A percentile compares a stretch with the other conserved stretches of the same genome.
phyloP scores from a whole-genome alignment of 2,113 vertebrate genomes.

The Paedocypris sp. region DNA sequence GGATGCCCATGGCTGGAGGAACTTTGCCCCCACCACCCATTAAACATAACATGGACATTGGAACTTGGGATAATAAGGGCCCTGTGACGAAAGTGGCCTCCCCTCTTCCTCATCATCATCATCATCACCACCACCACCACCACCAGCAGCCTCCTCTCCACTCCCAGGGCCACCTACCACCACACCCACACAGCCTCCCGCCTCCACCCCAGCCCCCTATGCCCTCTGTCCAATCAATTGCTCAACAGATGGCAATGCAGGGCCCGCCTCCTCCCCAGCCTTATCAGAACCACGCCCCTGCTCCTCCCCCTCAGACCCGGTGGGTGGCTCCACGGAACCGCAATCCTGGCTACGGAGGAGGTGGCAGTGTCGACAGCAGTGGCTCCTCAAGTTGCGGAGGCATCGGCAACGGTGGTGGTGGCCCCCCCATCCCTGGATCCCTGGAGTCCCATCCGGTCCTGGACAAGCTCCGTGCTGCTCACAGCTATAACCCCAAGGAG shows the following conservation, averaged over 20 bases:
- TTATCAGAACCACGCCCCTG: constrained; percentile 68
- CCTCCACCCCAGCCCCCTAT: constrained; percentile 34
- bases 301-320: constrained; percentile 69
- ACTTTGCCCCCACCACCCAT: constrained; percentile 80
- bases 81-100: constrained; percentile 70
- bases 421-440: constrained; percentile 29
- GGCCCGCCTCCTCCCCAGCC: constrained; percentile 63
- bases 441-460: constrained; percentile 83
- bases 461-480: constrained; percentile 87
- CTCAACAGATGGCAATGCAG: constrained; percentile 72
- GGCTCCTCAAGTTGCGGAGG: constrained; percentile 54
- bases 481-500: constrained; percentile 95
- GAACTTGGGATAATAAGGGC: constrained; percentile 94
- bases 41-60: constrained; percentile 97
- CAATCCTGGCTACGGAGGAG: constrained; percentile 68
- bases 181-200: constrained; percentile 47
- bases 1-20: constrained; percentile 64
- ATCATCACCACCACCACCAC: constrained; percentile 61
- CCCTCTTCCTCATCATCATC: constrained; percentile 56
- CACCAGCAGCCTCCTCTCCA: constrained; percentile 54
- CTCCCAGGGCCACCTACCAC: constrained; percentile 46
- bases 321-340: constrained; percentile 91
- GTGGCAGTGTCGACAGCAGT: constrained; percentile 65
- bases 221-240: constrained; percentile 49
- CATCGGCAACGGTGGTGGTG: constrained; percentile 45